phyloP scores from a whole-genome alignment of 2,888 invertebrate species.

The Drosophila borealis region DNA sequence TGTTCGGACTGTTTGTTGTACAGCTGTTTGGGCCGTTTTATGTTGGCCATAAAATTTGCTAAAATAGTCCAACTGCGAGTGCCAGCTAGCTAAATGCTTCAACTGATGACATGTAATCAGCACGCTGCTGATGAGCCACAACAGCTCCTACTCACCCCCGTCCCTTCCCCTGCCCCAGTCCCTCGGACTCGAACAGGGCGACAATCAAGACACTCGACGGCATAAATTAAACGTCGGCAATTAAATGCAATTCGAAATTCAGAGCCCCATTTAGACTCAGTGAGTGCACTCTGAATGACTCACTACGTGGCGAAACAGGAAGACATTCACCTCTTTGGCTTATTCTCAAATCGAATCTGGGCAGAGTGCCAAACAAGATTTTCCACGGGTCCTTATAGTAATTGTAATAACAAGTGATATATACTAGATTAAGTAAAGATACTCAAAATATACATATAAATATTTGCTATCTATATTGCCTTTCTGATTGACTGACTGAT shows the following conservation, averaged over 20 bases:
- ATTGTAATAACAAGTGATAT: too few relatives aligned
- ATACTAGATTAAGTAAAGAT: too few relatives aligned
- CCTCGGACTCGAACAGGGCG: slow-evolving; percentile 2
- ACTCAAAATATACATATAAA: too few relatives aligned
- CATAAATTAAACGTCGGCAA: slow-evolving; percentile 59
- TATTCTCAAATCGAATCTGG: slow-evolving; percentile 23
- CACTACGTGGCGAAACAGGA: slow-evolving; percentile 29
- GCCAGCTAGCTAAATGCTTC: slow-evolving; percentile 1
- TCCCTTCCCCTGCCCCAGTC: neutral
- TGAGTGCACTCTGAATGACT: slow-evolving; percentile 37
- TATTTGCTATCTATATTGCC: too few relatives aligned
- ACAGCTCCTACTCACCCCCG: neutral
- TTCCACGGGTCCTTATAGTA: neutral
- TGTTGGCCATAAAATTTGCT: slow-evolving; percentile 60
- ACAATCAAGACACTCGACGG: slow-evolving; percentile 57
- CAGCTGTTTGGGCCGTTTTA: slow-evolving; percentile 51
- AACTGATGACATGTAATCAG: slow-evolving; percentile 62
- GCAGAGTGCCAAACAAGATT: slow-evolving; percentile 31
- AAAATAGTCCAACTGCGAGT: slow-evolving; percentile 51
- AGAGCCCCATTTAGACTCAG: slow-evolving; percentile 31
- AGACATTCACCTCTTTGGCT: slow-evolving; percentile 41
- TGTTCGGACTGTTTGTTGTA: slow-evolving; percentile 8
- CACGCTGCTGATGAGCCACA: slow-evolving; percentile 27
- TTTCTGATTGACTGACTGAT: too few relatives aligned
- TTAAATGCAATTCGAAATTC: slow-evolving; percentile 63